phyloP scores from a whole-genome alignment of 2,888 invertebrate genomes.

The Ophion costatus region DNA sequence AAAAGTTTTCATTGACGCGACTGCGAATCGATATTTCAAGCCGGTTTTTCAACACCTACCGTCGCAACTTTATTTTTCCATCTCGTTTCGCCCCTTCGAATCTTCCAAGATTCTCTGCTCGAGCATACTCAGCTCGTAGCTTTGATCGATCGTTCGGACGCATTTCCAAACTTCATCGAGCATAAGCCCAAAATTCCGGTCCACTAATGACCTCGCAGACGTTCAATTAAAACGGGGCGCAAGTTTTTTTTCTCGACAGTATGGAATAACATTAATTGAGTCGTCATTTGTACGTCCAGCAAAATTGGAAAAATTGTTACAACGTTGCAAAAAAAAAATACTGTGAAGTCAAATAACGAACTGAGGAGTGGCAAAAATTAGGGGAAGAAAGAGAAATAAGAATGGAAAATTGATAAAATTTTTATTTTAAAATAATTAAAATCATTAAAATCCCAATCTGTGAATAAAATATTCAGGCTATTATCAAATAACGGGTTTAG shows the following conservation, averaged over 20 bases:
- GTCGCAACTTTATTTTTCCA: not conserved
- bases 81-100: not conserved
- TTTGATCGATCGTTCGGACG: slow-evolving; percentile 10
- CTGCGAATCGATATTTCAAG: slow-evolving; percentile 32
- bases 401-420: no score
- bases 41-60: slow-evolving; percentile 31
- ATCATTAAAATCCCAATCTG: no score
- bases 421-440: no score
- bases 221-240: not conserved
- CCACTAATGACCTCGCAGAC: slow-evolving; percentile 4
- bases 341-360: no score
- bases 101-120: not conserved
- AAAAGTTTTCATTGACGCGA: slow-evolving; percentile 50
- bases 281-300: not conserved
- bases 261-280: no score
- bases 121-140: not conserved
- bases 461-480: no score
- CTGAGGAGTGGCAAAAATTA: no score
- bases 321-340: no score
- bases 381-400: no score
- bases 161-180: slow-evolving; percentile 12
- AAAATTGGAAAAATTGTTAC: no score
- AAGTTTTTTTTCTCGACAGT: not conserved
- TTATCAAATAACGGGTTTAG: no score
- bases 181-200: slow-evolving; percentile 5